phyloP scores from a whole-genome alignment of 2,888 invertebrate genomes.

The Synanthedon myopaeformis region DNA sequence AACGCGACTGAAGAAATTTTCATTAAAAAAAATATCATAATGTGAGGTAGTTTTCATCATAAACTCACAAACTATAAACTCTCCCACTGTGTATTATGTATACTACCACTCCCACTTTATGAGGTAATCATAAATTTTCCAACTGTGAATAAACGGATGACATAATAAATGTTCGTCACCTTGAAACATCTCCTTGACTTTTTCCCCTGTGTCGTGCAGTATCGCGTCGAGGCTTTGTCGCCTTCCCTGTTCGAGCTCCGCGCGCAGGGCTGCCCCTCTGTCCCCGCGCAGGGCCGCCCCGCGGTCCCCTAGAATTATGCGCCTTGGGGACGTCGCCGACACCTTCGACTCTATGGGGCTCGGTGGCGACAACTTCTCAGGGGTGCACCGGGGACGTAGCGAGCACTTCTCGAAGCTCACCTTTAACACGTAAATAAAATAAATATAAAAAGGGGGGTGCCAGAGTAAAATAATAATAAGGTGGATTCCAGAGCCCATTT shows the following conservation, averaged over 20 bases:
- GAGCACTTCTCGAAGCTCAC: slow-evolving; percentile 70
- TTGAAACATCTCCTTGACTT: slow-evolving; percentile 85
- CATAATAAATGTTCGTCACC: slow-evolving; percentile 45
- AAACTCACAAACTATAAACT: too few relatives aligned
- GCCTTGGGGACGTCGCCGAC: slow-evolving; percentile 26
- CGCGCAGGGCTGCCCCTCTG: slow-evolving; percentile 14
- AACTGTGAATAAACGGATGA: too few relatives aligned
- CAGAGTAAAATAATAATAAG: neutral
- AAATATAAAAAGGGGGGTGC: too few relatives aligned
- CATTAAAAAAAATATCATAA: too few relatives aligned
- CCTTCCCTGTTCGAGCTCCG: slow-evolving; percentile 45
- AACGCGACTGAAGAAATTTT: too few relatives aligned
- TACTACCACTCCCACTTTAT: too few relatives aligned
- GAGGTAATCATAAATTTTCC: too few relatives aligned
- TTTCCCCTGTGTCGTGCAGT: slow-evolving; percentile 81
- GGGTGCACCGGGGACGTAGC: slow-evolving; percentile 46
- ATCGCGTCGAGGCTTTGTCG: slow-evolving; percentile 83
- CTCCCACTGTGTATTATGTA: too few relatives aligned
- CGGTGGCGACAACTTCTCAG: slow-evolving; percentile 37
- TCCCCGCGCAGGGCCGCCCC: slow-evolving; percentile 15
- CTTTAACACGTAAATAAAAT: slow-evolving; percentile 15
- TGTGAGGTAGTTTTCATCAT: too few relatives aligned
- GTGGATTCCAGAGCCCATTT: too few relatives aligned
- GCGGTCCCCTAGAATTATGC: slow-evolving; percentile 19
- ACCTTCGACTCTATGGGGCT: slow-evolving; percentile 40